phyloP scores from a whole-genome alignment of 2,797 vertebrate species.

The Rhynchotus rufescens region DNA sequence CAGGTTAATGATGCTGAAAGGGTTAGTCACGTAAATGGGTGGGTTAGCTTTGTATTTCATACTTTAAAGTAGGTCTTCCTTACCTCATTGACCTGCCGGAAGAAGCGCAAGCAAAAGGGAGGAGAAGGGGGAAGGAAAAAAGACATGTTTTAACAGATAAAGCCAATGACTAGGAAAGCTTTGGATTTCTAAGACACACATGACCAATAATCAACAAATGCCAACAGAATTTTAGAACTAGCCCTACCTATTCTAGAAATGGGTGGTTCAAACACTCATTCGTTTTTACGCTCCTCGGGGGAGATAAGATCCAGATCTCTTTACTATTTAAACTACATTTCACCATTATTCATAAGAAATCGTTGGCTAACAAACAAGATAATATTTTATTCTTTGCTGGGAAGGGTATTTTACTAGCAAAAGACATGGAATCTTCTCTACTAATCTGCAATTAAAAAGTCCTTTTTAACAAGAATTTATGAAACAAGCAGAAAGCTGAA shows the following conservation, averaged over 20 bases:
- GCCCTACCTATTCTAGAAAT: not conserved
- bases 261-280: not conserved
- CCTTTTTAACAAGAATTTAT: not conserved
- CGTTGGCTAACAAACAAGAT: not conserved
- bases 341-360: not conserved
- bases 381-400: not conserved
- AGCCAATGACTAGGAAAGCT: constrained; percentile 76
- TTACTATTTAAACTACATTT: not conserved
- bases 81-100: constrained; percentile 98
- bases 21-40: constrained; percentile 85
- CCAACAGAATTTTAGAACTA: not conserved
- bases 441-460: not conserved
- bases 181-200: constrained; percentile 74
- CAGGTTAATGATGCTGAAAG: constrained; percentile 59
- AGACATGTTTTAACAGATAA: constrained; percentile 85
- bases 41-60: constrained; percentile 78
- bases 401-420: not conserved
- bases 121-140: constrained; percentile 77
- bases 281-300: not conserved
- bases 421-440: not conserved
- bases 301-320: not conserved
- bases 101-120: constrained; percentile 87
- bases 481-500: not conserved
- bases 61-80: constrained; percentile 82
- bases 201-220: constrained; percentile 40